Percentiles rank a stretch among this genome's conserved stretches.
Evolutionary conservation across 1,140 invertebrate species (phyloP).

Genomic region (Wiebesia pumilae): DNA sequence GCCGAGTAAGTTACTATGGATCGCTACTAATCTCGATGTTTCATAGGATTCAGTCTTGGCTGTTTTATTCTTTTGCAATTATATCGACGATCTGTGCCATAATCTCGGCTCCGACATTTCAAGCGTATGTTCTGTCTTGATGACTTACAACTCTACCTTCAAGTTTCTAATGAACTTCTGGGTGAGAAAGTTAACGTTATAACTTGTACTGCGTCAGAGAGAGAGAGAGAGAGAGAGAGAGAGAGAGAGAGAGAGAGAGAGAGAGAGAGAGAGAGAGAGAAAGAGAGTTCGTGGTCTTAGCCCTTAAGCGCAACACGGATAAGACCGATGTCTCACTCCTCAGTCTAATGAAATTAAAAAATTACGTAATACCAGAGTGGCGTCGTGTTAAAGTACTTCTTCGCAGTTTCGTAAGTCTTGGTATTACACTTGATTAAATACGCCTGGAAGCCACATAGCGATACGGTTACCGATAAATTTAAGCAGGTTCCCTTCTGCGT

Average conservation of each 20-base stretch:
- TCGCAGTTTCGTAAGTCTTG: neutral
- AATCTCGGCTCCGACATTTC: slow-evolving; percentile 4
- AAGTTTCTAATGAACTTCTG: slow-evolving; percentile 26
- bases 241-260: no score
- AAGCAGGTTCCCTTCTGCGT: neutral
- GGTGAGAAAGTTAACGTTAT: slow-evolving; percentile 21
- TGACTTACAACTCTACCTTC: slow-evolving; percentile 10
- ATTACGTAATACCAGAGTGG: neutral
- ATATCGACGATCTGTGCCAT: neutral
- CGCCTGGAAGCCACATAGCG: neutral
- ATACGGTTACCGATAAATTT: neutral
- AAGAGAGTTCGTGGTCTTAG: neutral
- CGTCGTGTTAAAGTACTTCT: neutral
- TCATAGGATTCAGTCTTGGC: neutral
- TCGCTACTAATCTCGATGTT: slow-evolving; percentile 10
- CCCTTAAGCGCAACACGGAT: neutral
- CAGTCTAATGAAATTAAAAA: slow-evolving; percentile 2
- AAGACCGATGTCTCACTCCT: neutral
- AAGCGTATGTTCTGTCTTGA: neutral
- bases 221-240: no score
- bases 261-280: no score
- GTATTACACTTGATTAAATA: neutral
- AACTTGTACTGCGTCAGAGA: neutral
- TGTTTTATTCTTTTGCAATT: neutral
- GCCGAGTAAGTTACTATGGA: neutral